Evolutionary conservation across 2,797 vertebrate species (phyloP).

Genomic region (Decapterus maruadsi): DNA sequence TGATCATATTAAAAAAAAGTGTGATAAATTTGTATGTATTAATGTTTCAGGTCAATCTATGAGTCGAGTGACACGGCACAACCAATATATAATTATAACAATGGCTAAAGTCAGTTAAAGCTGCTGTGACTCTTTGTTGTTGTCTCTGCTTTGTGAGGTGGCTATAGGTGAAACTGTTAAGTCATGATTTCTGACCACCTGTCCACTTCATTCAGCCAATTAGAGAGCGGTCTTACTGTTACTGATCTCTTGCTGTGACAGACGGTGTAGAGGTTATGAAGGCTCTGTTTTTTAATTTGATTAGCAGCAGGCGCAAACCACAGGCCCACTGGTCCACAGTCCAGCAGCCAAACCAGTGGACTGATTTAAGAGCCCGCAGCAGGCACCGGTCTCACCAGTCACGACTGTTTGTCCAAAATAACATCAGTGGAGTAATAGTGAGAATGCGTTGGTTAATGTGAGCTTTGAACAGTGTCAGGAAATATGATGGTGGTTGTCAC

Average conservation of each 20-base stretch:
- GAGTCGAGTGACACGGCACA: background rate
- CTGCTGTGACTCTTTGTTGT: background rate
- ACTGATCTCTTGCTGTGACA: constrained; percentile 19
- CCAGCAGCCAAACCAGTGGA: background rate
- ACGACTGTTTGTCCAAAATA: background rate
- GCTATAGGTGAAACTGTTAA: background rate
- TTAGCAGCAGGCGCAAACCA: constrained; percentile 46
- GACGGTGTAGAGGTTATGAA: constrained; percentile 24
- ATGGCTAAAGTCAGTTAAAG: too few species aligned
- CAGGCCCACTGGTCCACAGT: constrained; percentile 7
- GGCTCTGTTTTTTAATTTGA: constrained; percentile 30
- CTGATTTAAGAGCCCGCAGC: constrained; percentile 18
- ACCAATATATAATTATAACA: background rate
- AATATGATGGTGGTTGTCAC: too few species aligned
- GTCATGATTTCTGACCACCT: constrained; percentile 21
- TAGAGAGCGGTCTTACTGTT: background rate
- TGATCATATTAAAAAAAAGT: too few species aligned
- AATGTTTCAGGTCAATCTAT: too few species aligned
- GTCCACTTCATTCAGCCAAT: constrained; percentile 16
- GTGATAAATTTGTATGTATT: too few species aligned
- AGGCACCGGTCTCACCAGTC: background rate
- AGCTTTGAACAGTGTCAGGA: too few species aligned
- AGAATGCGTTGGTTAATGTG: background rate
- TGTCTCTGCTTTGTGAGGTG: background rate
- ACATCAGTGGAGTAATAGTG: background rate